A percentile compares a stretch with the other conserved stretches of the same genome.
Conservation (phyloP, 2,888 invertebrate species). For the Nomada fabriciana region DNA sequence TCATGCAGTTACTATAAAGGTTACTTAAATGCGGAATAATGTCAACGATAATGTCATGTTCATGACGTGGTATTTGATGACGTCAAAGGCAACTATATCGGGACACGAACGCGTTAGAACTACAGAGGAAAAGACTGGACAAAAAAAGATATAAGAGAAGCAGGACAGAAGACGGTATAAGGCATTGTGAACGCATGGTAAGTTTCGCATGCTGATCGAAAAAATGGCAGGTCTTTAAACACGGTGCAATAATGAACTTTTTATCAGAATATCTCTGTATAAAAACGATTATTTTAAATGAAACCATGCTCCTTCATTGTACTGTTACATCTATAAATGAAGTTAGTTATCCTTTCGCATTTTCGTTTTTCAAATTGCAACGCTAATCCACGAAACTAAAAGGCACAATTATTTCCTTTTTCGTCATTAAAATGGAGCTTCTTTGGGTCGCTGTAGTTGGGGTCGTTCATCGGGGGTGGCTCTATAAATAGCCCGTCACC, state of each 20-base stretch:
- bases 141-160: constrained; percentile 28
- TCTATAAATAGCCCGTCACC: constrained; percentile 77
- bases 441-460: constrained; percentile 60
- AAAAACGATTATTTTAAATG: neutral
- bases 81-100: constrained; percentile 74
- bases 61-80: constrained; percentile 74
- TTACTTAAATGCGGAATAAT: constrained; percentile 5
- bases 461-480: constrained; percentile 76
- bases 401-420: constrained; percentile 38
- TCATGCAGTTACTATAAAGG: neutral
- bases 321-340: neutral
- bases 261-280: neutral
- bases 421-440: constrained; percentile 52
- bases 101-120: constrained; percentile 73
- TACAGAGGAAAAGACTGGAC: neutral
- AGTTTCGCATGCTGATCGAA: constrained; percentile 25
- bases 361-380: neutral
- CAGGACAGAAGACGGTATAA: constrained; percentile 38
- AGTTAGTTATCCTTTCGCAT: no score
- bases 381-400: neutral
- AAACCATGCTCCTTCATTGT: neutral
- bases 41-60: constrained; percentile 51
- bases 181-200: neutral
- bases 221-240: neutral
- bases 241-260: neutral